phyloP scores from a whole-genome alignment of 2,888 invertebrate species.

The Dryomyza anilis region DNA sequence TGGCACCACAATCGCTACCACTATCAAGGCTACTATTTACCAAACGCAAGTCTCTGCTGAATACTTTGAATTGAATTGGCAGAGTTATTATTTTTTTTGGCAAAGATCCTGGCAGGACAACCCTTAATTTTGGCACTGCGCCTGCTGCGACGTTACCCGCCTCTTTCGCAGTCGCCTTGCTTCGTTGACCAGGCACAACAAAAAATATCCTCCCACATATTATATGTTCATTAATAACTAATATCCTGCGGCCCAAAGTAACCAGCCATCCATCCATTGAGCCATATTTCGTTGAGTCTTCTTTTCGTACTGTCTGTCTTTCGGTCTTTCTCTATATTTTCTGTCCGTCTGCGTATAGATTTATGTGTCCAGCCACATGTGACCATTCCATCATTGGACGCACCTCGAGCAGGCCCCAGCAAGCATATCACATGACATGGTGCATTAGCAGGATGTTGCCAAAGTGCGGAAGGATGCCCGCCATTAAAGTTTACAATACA shows the following conservation, averaged over 20 bases:
- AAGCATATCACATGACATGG: conserved; percentile 1
- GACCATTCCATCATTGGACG: conserved; percentile 12
- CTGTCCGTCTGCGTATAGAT: not conserved
- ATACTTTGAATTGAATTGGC: too few relatives aligned
- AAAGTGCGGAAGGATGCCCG: not conserved
- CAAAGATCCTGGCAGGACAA: not conserved
- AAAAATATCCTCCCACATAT: conserved; percentile 33
- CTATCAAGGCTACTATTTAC: too few relatives aligned
- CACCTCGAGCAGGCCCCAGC: not conserved
- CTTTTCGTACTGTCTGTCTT: not conserved
- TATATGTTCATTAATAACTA: conserved; percentile 51
- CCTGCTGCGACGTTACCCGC: too few relatives aligned
- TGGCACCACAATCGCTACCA: too few relatives aligned
- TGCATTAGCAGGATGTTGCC: not conserved
- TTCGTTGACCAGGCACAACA: too few relatives aligned
- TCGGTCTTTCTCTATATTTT: not conserved
- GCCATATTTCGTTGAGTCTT: not conserved
- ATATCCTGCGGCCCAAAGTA: conserved; percentile 44
- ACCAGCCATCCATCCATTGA: not conserved
- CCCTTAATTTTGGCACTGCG: not conserved
- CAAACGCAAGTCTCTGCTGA: too few relatives aligned
- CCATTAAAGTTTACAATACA: not conserved
- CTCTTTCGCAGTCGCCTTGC: not conserved
- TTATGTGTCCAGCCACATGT: conserved; percentile 14
- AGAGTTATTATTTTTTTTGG: too few relatives aligned